Evolutionary conservation across 2,888 invertebrate species (phyloP).

Genomic region (Polyploca ridens): DNA sequence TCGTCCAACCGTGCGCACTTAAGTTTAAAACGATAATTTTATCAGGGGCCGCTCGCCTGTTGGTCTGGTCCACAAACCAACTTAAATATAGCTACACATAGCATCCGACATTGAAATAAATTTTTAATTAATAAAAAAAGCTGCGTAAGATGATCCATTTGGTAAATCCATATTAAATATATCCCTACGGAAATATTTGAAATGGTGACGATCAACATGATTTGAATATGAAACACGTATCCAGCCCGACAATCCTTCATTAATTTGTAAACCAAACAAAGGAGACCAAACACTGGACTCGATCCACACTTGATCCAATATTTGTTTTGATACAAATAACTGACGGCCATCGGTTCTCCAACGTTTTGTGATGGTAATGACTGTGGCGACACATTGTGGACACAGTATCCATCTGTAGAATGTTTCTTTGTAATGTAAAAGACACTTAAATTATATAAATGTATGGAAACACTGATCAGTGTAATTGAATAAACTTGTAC

Average conservation of each 20-base stretch:
- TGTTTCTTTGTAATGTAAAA: constrained; percentile 15
- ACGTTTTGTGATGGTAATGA: constrained; percentile 80
- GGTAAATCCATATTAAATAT: constrained; percentile 4
- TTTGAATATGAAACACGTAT: constrained; percentile 58
- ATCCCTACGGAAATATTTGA: constrained; percentile 46
- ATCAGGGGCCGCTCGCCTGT: constrained; percentile 44
- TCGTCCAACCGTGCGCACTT: constrained; percentile 67
- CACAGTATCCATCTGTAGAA: constrained; percentile 39
- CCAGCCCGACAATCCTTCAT: constrained; percentile 74
- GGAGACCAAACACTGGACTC: constrained; percentile 74
- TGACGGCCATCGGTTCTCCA: constrained; percentile 74
- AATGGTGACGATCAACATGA: constrained; percentile 44
- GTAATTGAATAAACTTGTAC: constrained; percentile 14
- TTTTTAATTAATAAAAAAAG: background rate
- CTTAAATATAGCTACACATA: constrained; percentile 36
- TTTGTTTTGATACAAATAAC: constrained; percentile 79
- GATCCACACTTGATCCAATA: constrained; percentile 78
- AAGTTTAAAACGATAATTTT: constrained; percentile 77
- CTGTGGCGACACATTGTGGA: constrained; percentile 64
- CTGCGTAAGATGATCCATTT: background rate
- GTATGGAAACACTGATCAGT: background rate
- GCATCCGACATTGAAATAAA: background rate
- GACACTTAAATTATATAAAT: constrained; percentile 12
- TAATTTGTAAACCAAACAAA: constrained; percentile 76
- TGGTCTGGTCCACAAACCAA: constrained; percentile 46